Evolutionary conservation across 2,113 vertebrate species (phyloP), one percentile per base, ranked within the genome.

Genomic region (Psettodes erumei): DNA sequence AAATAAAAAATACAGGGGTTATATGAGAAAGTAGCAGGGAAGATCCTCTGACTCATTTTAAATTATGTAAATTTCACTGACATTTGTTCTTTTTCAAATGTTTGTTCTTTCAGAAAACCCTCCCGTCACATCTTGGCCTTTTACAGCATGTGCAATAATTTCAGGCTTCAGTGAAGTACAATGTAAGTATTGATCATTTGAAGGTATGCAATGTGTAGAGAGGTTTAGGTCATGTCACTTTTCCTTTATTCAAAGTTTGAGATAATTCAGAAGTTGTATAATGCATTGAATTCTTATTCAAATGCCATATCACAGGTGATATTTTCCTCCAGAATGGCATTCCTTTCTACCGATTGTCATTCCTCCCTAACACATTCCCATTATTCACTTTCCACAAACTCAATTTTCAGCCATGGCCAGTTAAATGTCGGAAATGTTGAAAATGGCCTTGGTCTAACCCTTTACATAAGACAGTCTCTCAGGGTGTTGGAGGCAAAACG

Each of bases 121-220:
- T 64, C 19, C 38, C 38, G 74, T 81, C 88, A 84, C 62, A 83
- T 89, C 73, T 71, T 88, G 86, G 87, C 90, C 90, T 92, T 93
- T 92, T 75, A 75, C 71, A 79, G 79, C 70, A 86, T 76, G 75
- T 78, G 77, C 85, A 84, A 88, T 90, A 71, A 93, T 90, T 88
- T 91, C 88, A 90, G 86, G 89, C 90, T 92, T 81, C 90, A 89
- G 78, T 83, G 71, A 86, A 90, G 83, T 85, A 83, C 85, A 84
- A 83, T 82, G 82, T 72, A 79, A 84, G 89, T 91, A 91, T 91
- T 92, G 91, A 93, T 91, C 71, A 86, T 72, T 72, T 68, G 40
- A 83, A 79, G 65, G 72, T 58, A 28, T 71, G 80, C 74, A 71
- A 66, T 61, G 63, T 59, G 60, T n/a, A 4, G 58, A 66, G 32